A percentile compares a stretch with the other conserved stretches of the same genome.
Evolutionary conservation across 1,140 invertebrate genomes (phyloP).

Genomic region (Arion vulgaris): DNA sequence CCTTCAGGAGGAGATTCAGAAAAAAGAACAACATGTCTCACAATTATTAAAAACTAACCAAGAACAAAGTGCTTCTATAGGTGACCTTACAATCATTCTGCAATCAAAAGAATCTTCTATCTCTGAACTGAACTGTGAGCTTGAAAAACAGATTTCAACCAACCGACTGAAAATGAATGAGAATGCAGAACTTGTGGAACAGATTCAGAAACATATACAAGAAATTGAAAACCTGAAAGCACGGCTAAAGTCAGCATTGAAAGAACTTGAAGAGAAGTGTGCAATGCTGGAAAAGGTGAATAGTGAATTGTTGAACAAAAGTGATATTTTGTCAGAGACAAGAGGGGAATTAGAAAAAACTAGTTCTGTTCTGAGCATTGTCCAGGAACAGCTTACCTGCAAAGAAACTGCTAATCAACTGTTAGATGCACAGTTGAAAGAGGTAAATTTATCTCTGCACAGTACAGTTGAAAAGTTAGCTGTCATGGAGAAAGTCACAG

Average conservation of each 20-base stretch:
- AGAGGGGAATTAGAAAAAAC: background rate
- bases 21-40: background rate
- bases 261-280: constrained; percentile 2
- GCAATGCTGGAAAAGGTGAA: background rate
- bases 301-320: background rate
- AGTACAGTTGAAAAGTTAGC: background rate
- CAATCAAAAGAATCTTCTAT: constrained; percentile 7
- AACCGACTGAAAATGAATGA: background rate
- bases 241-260: background rate
- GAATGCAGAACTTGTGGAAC: background rate
- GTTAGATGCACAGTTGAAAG: background rate
- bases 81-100: background rate
- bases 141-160: background rate
- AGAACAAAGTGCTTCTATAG: background rate
- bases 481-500: background rate
- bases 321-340: background rate
- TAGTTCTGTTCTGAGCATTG: background rate
- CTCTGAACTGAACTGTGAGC: background rate
- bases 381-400: background rate
- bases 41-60: background rate
- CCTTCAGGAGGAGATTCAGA: background rate
- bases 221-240: background rate
- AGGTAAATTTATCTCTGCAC: background rate
- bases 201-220: too few relatives aligned
- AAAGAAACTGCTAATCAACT: background rate